These are phyloP conservation scores for Phylloscopus trochiloides DNA, from an alignment of 2,113 vertebrate genomes.

Conservation along the genomic window DNA sequence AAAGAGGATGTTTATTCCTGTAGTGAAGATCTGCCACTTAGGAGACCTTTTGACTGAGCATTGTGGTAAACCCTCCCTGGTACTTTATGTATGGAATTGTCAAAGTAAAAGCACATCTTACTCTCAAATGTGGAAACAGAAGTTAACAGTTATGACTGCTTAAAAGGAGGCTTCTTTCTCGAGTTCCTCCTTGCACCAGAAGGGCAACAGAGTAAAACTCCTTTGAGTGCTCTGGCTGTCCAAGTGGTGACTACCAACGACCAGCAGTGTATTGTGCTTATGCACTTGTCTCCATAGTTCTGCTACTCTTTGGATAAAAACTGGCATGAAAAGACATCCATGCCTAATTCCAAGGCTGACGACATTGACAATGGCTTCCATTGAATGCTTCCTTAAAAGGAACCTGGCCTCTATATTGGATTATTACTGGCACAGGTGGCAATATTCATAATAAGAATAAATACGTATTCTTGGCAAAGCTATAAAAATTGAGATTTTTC, in stretches of 20 bases:
- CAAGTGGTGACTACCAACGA: neutral
- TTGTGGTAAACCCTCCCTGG: neutral
- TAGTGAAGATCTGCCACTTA: neutral
- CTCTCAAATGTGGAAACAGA: neutral
- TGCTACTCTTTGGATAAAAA: neutral
- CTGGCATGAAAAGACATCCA: neutral
- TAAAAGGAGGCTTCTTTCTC: neutral
- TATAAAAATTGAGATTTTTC: neutral
- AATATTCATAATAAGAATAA: neutral
- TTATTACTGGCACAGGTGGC: neutral
- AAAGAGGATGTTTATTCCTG: slow-evolving; percentile 30
- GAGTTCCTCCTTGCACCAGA: neutral
- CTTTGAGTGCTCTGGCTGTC: neutral
- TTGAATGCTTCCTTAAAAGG: neutral
- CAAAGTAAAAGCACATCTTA: neutral
- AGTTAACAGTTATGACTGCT: neutral
- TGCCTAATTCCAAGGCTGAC: neutral
- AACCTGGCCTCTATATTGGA: accelerated
- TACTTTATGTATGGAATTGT: neutral
- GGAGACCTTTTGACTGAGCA: neutral
- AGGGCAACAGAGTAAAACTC: neutral
- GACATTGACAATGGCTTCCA: neutral
- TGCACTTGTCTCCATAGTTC: neutral
- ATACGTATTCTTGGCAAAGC: neutral
- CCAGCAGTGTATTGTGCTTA: neutral